Evolutionary conservation across 1,140 invertebrate genomes (phyloP), one percentile per base, ranked within the genome.

Genomic region (Planococcus citri): DNA sequence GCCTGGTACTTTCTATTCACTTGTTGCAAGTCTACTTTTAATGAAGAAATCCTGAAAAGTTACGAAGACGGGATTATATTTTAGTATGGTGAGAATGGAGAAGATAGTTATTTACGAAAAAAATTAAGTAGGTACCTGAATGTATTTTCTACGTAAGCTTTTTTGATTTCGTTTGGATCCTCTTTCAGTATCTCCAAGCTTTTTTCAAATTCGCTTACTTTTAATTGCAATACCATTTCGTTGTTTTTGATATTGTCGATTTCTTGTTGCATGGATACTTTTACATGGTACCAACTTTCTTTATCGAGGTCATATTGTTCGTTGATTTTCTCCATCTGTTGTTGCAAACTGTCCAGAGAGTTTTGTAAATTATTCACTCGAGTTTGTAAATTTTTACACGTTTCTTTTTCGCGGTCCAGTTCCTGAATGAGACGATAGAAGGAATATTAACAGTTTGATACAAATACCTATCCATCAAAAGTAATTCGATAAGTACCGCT

Each of bases 221-320:
- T 67, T 60, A 71, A 69, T 21, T 27, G 69, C 27, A 68, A 70
- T 6, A 29, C 67, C 4, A 37, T 67, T 14, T 69, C 64, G 10
- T 72, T 72, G 33, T 41, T 57, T n/a, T 12, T 25, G 20, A 51
- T 68, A 68, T 24, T 41, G 22, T 74, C 70, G 10, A 74, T 24
- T 69, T 74, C 73, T 27, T 70, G 12, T 64, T 73, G 71, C 69
- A 74, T 69, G 24, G 70, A 71, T 1, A 61, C 61, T 60, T 71
- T 69, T 22, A 73, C 60, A 1, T 58, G 71, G 57, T 69, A 69
- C 37, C 73, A 73, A 57, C 71, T 74, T 10, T 70, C 33, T 71
- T 68, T 73, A 61, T 74, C 73, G 29, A 41, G 38, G 25, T 73
- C 71, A 72, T 73, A 74, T 24, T 71, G 27, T n/a, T 74, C 70